Base-by-base conservation (phyloP, 2,888 invertebrate genomes). In the Parnassius glacialis region DNA sequence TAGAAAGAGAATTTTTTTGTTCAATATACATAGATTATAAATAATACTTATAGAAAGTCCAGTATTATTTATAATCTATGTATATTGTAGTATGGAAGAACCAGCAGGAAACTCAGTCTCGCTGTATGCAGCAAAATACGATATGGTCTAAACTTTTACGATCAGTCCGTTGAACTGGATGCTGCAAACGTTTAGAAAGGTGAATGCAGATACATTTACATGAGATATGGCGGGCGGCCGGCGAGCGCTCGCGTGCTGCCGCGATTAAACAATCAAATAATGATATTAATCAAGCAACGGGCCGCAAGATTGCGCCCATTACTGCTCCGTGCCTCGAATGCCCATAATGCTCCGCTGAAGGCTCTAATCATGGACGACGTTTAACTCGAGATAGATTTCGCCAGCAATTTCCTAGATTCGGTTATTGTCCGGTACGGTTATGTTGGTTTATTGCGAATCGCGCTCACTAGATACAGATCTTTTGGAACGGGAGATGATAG, bases 251-350 rank as follows among this genome's bases (percentile, higher is more conserved):
- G 57, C 51, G 59, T 59, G 60, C 59, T 42, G 20, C 53, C n/a
- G 48, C 43, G 57, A 25, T 51, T 59, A 55, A 42, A 56, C 52
- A 59, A 65, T 64, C 61, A 62, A 64, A 67, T 66, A 67, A 63
- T 63, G 59, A 63, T 56, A 63, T 63, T 59, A 63, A 63, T 63
- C 55, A 59, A 56, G 59, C 63, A 9, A 41, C 50, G 60, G 55
- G 48, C 55, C 63, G 44, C 56, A 16, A 59, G 61, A 63, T 63
- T 63, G 63, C 63, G 47, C 57, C 57, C 54, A 61, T 64, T 59
- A 61, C 54, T 54, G 44, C 11, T 11, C 58, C 58, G 61, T 20
- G 16, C 56, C 57, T 44, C 42, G 47, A 42, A 16, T 48, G 48
- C 41, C 10, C 47, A 20, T 43, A 41, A 55, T 42, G 54, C 59